Evolutionary conservation across 35 echinoderm and acorn worm species (phyloP).

Genomic region (Hemicentrotus pulcherrimus): DNA sequence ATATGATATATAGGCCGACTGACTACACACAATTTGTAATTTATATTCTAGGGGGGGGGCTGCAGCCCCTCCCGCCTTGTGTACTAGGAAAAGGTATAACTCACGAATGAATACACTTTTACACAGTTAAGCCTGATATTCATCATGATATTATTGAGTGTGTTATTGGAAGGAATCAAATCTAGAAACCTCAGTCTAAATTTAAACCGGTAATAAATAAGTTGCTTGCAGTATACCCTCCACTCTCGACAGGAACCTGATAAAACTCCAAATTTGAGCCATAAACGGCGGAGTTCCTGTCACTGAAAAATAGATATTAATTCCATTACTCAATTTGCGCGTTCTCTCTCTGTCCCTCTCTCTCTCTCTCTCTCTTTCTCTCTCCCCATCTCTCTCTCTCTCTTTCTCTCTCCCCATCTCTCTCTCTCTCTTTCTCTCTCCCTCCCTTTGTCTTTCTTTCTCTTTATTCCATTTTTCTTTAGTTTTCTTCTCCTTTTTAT

Average conservation of each 20-base stretch:
- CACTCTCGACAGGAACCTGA: background rate
- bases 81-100: too few species aligned
- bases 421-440: background rate
- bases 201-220: background rate
- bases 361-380: background rate
- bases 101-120: too few species aligned
- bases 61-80: too few species aligned
- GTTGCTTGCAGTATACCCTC: background rate
- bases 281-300: background rate
- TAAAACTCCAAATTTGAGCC: background rate
- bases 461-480: background rate
- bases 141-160: background rate
- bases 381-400: background rate
- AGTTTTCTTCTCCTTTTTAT: too few species aligned
- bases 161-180: background rate
- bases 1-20: too few species aligned
- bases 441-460: background rate
- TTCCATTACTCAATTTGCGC: background rate
- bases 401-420: background rate
- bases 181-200: background rate
- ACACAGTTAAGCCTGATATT: too few species aligned
- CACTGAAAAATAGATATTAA: background rate
- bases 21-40: too few species aligned
- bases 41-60: too few species aligned
- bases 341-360: too few species aligned